Evolutionary conservation across 2,888 invertebrate genomes (phyloP).

Genomic region (Stenodera caucasica): DNA sequence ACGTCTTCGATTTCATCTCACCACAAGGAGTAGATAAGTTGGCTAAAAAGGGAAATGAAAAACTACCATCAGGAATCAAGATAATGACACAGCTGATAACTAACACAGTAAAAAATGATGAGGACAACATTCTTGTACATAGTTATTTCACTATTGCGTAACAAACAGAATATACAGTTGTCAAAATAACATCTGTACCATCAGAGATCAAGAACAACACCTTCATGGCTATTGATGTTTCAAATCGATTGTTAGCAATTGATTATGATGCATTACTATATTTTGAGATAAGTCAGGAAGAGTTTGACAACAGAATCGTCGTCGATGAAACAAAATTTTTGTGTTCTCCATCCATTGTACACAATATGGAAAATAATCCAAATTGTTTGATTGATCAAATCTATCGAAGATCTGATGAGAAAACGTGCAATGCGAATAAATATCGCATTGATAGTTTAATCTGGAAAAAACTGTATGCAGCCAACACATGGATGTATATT

Average conservation of each 20-base stretch:
- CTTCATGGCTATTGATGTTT: no score
- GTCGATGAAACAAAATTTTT: not conserved
- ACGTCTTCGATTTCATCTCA: no score
- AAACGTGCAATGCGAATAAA: no score
- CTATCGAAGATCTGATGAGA: not conserved
- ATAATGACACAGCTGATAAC: not conserved
- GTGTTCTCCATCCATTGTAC: conserved; percentile 5
- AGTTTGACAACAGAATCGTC: not conserved
- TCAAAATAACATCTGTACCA: conserved; percentile 7
- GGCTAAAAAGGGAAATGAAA: not conserved
- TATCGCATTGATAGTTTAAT: no score
- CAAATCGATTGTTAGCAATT: not conserved
- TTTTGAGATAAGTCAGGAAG: not conserved
- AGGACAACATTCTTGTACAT: not conserved
- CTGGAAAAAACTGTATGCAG: no score
- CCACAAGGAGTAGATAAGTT: no score
- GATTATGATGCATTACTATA: conserved; percentile 13
- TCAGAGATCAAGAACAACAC: no score
- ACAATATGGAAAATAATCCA: not conserved
- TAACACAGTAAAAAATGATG: not conserved
- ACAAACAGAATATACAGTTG: not conserved
- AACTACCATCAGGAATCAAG: not conserved
- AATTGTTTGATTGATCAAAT: conserved; percentile 12
- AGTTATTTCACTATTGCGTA: conserved; percentile 7
- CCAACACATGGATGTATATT: no score